Evolutionary conservation across 2,797 vertebrate genomes (phyloP).

Genomic region (Clarias pachynema): DNA sequence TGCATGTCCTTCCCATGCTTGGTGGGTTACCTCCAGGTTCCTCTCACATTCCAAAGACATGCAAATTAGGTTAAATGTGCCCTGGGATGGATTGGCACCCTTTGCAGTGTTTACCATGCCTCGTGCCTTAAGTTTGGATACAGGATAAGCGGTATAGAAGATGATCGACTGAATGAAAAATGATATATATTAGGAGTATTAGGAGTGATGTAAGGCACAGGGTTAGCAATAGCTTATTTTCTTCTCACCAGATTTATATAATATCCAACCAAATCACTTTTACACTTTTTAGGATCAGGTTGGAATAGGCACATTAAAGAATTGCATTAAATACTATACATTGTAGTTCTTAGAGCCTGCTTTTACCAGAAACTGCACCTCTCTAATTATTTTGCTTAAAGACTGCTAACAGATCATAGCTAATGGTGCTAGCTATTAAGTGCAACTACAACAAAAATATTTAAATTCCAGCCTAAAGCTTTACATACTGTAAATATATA

Average conservation of each 20-base stretch:
- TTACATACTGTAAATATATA: not conserved
- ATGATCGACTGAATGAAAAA: not conserved
- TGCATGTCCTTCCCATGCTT: no score
- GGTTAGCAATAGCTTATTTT: not conserved
- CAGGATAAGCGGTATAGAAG: not conserved
- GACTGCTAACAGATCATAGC: not conserved
- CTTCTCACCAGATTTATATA: not conserved
- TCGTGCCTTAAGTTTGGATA: no score
- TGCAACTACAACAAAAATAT: not conserved
- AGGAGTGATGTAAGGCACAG: not conserved
- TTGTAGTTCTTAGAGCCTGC: not conserved
- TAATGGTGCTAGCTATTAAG: not conserved
- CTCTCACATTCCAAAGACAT: no score
- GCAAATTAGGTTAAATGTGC: no score
- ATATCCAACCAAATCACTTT: not conserved
- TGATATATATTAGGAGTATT: not conserved
- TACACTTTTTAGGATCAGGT: not conserved
- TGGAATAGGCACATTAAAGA: not conserved
- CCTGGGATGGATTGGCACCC: no score
- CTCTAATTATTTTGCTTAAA: not conserved
- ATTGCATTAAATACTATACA: not conserved
- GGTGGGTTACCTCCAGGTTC: no score
- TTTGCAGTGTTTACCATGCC: no score
- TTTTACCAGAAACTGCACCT: not conserved
- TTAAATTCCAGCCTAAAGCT: not conserved